Percentiles rank a stretch among this genome's conserved stretches.
These are phyloP conservation scores for Pyrrhosoma nymphula DNA, from an alignment of 2,888 invertebrate genomes.

Conservation along the genomic window DNA sequence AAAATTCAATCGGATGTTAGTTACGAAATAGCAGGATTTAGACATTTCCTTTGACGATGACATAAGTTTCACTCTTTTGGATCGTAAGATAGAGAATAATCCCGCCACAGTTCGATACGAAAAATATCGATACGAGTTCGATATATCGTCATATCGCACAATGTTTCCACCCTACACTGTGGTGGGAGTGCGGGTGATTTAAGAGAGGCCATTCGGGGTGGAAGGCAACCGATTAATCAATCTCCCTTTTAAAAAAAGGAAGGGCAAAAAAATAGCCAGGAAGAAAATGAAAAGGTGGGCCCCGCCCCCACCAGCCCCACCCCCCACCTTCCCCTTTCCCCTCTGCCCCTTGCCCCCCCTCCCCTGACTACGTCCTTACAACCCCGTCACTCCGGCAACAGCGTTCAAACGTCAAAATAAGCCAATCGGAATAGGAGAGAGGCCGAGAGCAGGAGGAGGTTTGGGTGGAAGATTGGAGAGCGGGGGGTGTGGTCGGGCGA, in stretches of 20 bases:
- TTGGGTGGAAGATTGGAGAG: not conserved
- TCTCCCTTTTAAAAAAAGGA: not conserved
- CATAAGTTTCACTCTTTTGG: too few relatives aligned
- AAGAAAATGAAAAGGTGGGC: not conserved
- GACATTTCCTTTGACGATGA: too few relatives aligned
- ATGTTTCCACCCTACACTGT: not conserved
- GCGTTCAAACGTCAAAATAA: constrained; percentile 32
- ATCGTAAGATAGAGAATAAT: too few relatives aligned
- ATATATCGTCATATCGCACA: too few relatives aligned
- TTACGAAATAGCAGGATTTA: too few relatives aligned
- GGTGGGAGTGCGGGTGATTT: not conserved
- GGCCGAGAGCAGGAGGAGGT: not conserved
- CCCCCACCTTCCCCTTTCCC: not conserved
- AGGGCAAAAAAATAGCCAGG: not conserved
- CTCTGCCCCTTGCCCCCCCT: not conserved
- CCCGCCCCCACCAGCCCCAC: not conserved
- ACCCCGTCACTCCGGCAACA: constrained; percentile 1
- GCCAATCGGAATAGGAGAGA: not conserved
- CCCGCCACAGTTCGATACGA: too few relatives aligned
- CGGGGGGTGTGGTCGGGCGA: too few relatives aligned
- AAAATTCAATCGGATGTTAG: too few relatives aligned
- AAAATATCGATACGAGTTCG: too few relatives aligned
- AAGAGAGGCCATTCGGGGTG: not conserved
- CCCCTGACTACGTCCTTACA: not conserved
- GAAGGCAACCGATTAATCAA: constrained; percentile 5